These are phyloP conservation scores for Trachymyrmex septentrionalis DNA, from an alignment of 1,140 invertebrate species.

Conservation along the genomic window DNA sequence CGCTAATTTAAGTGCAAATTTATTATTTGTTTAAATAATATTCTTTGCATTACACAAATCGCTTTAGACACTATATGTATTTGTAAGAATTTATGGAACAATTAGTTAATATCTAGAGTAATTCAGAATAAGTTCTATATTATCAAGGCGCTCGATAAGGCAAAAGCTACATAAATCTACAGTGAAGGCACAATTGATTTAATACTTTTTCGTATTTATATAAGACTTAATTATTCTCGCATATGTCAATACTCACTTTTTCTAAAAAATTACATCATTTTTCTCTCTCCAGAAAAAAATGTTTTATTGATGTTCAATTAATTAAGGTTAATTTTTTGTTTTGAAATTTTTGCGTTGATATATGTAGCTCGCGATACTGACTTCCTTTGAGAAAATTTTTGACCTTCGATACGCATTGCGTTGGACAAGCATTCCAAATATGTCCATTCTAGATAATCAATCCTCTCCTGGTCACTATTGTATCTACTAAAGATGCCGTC, in stretches of 20 bases:
- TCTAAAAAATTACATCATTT: neutral
- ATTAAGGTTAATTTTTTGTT: neutral
- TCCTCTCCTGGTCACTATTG: conserved; percentile 23
- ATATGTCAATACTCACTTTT: neutral
- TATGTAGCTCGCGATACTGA: neutral
- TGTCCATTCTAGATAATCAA: conserved; percentile 59
- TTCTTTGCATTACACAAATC: neutral
- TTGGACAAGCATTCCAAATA: conserved; percentile 9
- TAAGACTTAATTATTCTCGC: too few species aligned
- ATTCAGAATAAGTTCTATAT: conserved; percentile 7
- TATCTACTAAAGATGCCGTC: neutral
- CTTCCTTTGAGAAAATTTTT: conserved; percentile 12
- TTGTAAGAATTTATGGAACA: neutral
- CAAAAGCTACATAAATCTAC: neutral
- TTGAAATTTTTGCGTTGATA: neutral
- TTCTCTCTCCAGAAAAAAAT: neutral
- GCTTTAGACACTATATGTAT: neutral
- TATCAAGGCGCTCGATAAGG: neutral
- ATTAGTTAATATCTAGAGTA: neutral
- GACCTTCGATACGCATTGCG: conserved; percentile 12
- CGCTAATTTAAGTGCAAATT: conserved; percentile 25
- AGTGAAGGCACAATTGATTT: neutral
- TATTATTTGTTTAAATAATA: conserved; percentile 16
- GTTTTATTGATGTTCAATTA: neutral
- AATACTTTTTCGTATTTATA: neutral